Evolutionary conservation across 2,888 invertebrate species (phyloP).

Genomic region (Carabus problematicus): DNA sequence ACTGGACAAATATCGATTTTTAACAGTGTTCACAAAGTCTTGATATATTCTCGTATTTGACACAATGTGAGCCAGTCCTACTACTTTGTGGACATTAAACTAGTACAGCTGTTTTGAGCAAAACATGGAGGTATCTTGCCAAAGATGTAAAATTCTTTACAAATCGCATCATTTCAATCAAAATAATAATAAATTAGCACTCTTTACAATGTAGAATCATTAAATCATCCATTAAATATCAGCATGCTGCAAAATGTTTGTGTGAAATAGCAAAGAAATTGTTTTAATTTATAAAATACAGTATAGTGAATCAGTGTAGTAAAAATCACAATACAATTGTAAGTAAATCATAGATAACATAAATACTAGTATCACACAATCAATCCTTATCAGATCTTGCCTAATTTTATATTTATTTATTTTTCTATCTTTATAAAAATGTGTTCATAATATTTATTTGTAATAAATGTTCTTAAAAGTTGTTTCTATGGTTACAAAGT

Average conservation of each 20-base stretch:
- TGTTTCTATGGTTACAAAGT: too few relatives aligned
- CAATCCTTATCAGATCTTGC: not conserved
- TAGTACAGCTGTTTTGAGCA: constrained; percentile 38
- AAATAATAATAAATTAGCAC: constrained; percentile 29
- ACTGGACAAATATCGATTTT: constrained; percentile 39
- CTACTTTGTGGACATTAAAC: constrained; percentile 30
- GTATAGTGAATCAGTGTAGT: constrained; percentile 20
- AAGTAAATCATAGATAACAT: constrained; percentile 20
- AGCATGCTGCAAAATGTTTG: constrained; percentile 2
- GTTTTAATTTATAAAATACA: not conserved
- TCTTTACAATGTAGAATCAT: constrained; percentile 33
- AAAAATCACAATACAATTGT: constrained; percentile 12
- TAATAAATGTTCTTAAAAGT: too few relatives aligned
- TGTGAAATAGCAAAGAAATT: too few relatives aligned
- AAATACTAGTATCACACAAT: not conserved
- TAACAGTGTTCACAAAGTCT: constrained; percentile 28
- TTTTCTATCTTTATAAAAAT: constrained; percentile 3
- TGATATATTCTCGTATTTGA: constrained; percentile 18
- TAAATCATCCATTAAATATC: constrained; percentile 13
- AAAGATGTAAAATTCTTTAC: constrained; percentile 36
- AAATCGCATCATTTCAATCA: constrained; percentile 29
- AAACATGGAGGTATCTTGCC: constrained; percentile 36
- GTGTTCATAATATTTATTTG: too few relatives aligned
- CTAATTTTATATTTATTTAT: constrained; percentile 1
- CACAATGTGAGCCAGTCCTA: constrained; percentile 25